These are phyloP conservation scores for Pelochelys cantorii DNA, from an alignment of 2,797 vertebrate genomes.

Conservation along the genomic window DNA sequence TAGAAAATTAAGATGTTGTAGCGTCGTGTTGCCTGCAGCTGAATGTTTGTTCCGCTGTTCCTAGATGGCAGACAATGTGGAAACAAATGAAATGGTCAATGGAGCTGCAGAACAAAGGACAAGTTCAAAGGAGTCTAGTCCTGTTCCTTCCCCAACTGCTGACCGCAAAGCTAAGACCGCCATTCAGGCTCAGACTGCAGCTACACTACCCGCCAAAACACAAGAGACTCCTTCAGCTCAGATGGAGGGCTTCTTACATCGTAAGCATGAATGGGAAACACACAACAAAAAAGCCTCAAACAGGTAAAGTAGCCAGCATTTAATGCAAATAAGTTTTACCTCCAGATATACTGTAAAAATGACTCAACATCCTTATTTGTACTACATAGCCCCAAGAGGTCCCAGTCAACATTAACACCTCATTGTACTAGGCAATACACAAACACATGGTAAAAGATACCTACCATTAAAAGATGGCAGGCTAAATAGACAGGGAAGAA, in stretches of 20 bases:
- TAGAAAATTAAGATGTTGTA: constrained; percentile 17
- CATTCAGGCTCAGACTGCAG: constrained; percentile 88
- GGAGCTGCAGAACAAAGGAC: constrained; percentile 88
- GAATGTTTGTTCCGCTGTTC: constrained; percentile 63
- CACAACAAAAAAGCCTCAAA: constrained; percentile 97
- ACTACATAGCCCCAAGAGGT: background rate
- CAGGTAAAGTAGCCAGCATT: constrained; percentile 81
- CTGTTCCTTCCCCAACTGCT: constrained; percentile 88
- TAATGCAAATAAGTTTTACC: background rate
- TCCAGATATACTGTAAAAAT: background rate
- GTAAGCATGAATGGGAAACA: constrained; percentile 96
- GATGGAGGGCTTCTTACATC: constrained; percentile 92
- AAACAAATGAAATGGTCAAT: constrained; percentile 88
- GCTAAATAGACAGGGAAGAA: background rate
- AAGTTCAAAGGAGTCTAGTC: constrained; percentile 89
- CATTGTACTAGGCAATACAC: background rate
- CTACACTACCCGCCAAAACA: constrained; percentile 91
- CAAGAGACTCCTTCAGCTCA: constrained; percentile 87
- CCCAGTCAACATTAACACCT: background rate
- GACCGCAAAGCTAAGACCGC: constrained; percentile 87
- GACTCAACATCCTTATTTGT: background rate
- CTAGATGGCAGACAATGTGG: constrained; percentile 85
- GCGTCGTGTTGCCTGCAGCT: background rate
- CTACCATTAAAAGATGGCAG: background rate
- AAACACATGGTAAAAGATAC: background rate